These are phyloP conservation scores for Hyperoodon ampullatus DNA, from an alignment of 2,113 vertebrate genomes.

Conservation along the genomic window DNA sequence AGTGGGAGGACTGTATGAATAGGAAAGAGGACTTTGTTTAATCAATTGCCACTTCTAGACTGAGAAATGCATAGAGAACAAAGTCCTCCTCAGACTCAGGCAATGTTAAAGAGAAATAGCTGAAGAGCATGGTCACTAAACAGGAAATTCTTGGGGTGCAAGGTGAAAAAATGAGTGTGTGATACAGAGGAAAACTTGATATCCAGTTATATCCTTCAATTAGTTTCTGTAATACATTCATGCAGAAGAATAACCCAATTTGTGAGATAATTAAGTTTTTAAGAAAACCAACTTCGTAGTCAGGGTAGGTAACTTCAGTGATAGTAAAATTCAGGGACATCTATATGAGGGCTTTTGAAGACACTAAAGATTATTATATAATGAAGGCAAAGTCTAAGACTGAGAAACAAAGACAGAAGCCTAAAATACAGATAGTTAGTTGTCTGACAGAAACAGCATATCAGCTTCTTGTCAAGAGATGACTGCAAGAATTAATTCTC, in stretches of 20 bases:
- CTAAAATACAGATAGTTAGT: not conserved
- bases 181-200: not conserved
- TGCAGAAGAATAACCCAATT: not conserved
- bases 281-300: not conserved
- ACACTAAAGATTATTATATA: not conserved
- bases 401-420: not conserved
- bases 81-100: not conserved
- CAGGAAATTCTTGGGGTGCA: not conserved
- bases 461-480: constrained; percentile 29
- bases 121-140: not conserved
- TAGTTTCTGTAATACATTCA: not conserved
- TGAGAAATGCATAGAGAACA: not conserved
- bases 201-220: not conserved
- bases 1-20: not conserved
- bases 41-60: not conserved
- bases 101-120: not conserved
- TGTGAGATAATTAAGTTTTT: not conserved
- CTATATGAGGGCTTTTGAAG: not conserved
- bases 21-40: not conserved
- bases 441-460: not conserved
- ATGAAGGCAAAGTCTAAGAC: not conserved
- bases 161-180: not conserved
- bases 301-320: not conserved
- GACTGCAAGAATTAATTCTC: not conserved
- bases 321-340: not conserved